Percentiles rank a stretch among this genome's conserved stretches.
These are phyloP conservation scores for Sardina pilchardus DNA, from an alignment of 2,113 vertebrate species.

Conservation along the genomic window DNA sequence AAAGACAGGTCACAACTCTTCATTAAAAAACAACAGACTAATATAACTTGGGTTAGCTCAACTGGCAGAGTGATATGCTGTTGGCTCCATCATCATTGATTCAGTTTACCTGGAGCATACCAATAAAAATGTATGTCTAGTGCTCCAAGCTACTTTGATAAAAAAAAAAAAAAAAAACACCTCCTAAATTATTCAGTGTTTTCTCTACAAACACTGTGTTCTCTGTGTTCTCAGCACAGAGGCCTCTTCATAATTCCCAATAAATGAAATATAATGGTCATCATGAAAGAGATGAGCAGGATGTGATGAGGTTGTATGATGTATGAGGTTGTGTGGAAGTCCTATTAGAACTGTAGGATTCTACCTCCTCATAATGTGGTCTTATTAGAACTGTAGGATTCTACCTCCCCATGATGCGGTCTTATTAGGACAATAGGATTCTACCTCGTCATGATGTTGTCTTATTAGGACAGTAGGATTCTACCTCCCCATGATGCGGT, in stretches of 20 bases:
- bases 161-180: too few species aligned
- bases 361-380: too few species aligned
- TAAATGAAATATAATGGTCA: not conserved
- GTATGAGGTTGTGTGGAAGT: too few species aligned
- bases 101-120: too few species aligned
- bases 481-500: too few species aligned
- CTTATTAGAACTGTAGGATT: not conserved
- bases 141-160: too few species aligned
- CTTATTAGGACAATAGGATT: constrained; percentile 32
- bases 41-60: not conserved
- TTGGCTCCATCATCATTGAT: not conserved
- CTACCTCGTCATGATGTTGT: too few species aligned
- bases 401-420: constrained; percentile 77
- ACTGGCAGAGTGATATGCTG: not conserved
- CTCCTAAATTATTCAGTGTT: not conserved
- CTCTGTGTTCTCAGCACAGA: too few species aligned
- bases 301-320: not conserved
- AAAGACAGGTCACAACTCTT: not conserved
- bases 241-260: not conserved
- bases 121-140: too few species aligned
- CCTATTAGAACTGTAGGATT: too few species aligned
- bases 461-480: not conserved
- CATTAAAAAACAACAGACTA: not conserved
- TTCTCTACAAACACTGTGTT: too few species aligned
- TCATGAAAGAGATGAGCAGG: not conserved